phyloP scores from a whole-genome alignment of 2,113 vertebrate species.

The Cyrtonyx montezumae region DNA sequence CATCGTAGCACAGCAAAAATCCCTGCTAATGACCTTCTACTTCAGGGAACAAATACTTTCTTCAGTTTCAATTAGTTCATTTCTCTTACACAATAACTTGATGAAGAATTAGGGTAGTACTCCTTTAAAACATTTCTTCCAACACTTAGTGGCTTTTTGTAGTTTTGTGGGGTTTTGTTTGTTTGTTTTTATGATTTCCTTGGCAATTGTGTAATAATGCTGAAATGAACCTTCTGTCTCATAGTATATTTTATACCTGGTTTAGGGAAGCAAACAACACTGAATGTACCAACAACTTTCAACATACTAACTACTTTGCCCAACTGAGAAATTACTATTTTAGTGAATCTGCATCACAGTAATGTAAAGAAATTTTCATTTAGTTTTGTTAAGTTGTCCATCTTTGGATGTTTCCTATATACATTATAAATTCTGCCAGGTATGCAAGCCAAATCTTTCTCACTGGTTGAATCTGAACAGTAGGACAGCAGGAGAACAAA shows the following conservation, averaged over 20 bases:
- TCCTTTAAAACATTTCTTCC: neutral
- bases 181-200: neutral
- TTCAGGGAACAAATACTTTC: neutral
- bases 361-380: neutral
- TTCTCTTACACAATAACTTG: neutral
- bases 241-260: neutral
- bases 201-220: neutral
- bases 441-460: neutral
- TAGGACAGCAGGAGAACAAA: neutral
- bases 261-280: neutral
- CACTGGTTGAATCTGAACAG: fast-evolving
- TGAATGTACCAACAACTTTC: neutral
- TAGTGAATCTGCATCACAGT: neutral
- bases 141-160: neutral
- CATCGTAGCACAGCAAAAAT: fast-evolving
- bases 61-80: neutral
- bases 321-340: neutral
- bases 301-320: neutral
- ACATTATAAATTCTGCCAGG: neutral
- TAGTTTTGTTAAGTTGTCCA: neutral
- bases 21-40: neutral
- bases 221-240: neutral
- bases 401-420: neutral
- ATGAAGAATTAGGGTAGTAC: neutral
- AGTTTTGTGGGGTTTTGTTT: neutral